phyloP scores from a whole-genome alignment of 2,888 invertebrate genomes.

The Cerceris rybyensis region DNA sequence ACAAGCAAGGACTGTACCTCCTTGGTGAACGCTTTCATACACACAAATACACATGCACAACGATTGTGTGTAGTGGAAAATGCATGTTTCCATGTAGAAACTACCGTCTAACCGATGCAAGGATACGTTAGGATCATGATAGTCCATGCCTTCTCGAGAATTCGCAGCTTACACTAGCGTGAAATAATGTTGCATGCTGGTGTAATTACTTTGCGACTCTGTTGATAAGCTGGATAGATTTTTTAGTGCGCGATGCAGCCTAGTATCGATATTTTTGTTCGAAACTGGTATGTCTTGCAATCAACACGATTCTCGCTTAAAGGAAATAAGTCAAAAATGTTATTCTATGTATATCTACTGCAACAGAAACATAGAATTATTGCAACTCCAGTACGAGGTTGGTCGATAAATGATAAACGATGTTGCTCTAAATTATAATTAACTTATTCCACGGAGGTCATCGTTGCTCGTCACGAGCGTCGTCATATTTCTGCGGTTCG shows the following conservation, averaged over 20 bases:
- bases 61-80: constrained; percentile 37
- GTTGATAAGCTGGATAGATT: constrained; percentile 37
- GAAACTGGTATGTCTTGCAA: not conserved
- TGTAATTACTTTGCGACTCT: constrained; percentile 60
- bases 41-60: constrained; percentile 20
- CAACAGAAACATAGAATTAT: not conserved
- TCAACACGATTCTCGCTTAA: not conserved
- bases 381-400: not conserved
- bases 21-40: constrained; percentile 56
- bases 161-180: constrained; percentile 39
- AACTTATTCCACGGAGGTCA: constrained; percentile 56
- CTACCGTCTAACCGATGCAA: constrained; percentile 51
- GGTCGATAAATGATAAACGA: constrained; percentile 45
- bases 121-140: constrained; percentile 58
- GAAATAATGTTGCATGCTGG: constrained; percentile 48
- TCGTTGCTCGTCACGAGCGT: constrained; percentile 52
- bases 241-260: constrained; percentile 1
- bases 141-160: constrained; percentile 37
- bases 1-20: constrained; percentile 41
- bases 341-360: not conserved
- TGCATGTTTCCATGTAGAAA: constrained; percentile 53
- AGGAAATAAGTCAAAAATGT: constrained; percentile 26
- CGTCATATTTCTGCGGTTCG: constrained; percentile 55
- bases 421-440: constrained; percentile 48
- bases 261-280: not conserved